Evolutionary conservation across 2,888 invertebrate species (phyloP).

Genomic region (Ceraclea dissimilis): DNA sequence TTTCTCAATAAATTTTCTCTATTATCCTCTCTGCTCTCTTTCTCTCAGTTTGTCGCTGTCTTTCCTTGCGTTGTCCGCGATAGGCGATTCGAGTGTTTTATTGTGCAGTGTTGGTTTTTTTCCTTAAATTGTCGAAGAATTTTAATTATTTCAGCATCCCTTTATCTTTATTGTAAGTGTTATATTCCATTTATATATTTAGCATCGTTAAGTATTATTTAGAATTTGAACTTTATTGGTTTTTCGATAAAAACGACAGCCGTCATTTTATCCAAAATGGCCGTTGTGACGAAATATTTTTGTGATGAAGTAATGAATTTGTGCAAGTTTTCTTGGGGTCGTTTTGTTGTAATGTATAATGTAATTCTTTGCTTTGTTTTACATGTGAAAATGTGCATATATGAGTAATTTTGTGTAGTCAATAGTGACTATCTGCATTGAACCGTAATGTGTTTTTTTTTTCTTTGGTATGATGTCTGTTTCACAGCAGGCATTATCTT

Average conservation of each 20-base stretch:
- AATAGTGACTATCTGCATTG: no score
- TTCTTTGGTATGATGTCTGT: no score
- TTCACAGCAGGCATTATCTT: background rate
- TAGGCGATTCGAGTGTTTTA: constrained; percentile 27
- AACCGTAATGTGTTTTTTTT: no score
- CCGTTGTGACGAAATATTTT: constrained; percentile 25
- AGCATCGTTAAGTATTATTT: background rate
- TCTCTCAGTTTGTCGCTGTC: constrained; percentile 1
- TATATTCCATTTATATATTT: background rate
- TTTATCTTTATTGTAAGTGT: constrained; percentile 13
- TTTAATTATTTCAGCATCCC: constrained; percentile 10
- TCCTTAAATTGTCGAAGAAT: constrained; percentile 20
- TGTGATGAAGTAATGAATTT: constrained; percentile 17
- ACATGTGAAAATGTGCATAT: no score
- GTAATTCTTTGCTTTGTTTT: no score
- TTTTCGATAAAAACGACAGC: constrained; percentile 15
- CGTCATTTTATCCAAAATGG: constrained; percentile 24
- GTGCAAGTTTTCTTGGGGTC: background rate
- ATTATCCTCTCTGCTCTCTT: background rate
- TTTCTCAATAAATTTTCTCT: background rate
- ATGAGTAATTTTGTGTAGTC: no score
- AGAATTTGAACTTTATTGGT: background rate
- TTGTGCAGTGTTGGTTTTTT: constrained; percentile 30
- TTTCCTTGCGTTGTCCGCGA: constrained; percentile 21
- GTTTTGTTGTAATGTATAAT: no score